Percentiles rank a stretch among this genome's conserved stretches.
Evolutionary conservation across 2,113 vertebrate species (phyloP).

Genomic region (Pluvialis apricaria): DNA sequence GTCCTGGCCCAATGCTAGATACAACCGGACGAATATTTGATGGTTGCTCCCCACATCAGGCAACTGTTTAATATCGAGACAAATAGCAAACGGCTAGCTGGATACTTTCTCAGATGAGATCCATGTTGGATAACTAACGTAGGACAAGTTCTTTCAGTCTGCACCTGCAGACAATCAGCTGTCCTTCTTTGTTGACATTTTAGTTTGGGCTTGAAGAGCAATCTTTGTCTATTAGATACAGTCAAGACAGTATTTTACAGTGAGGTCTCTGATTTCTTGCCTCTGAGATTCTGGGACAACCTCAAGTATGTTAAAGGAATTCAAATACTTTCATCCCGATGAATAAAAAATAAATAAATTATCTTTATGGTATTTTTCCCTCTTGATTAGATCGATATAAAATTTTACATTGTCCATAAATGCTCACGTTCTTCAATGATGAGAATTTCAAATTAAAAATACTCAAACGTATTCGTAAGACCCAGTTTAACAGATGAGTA

Average conservation of each 20-base stretch:
- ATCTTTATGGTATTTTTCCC: background rate
- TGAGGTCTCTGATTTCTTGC: background rate
- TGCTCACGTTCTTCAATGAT: accelerated
- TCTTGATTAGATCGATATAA: background rate
- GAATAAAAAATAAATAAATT: background rate
- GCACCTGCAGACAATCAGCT: background rate
- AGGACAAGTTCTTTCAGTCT: background rate
- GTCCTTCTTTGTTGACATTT: accelerated
- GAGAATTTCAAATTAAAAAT: background rate
- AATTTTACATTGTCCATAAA: background rate
- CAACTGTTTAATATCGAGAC: background rate
- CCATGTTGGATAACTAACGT: background rate
- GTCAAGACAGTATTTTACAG: background rate
- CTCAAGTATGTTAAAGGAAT: background rate
- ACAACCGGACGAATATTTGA: background rate
- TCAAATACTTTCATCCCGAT: background rate
- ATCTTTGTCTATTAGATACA: background rate
- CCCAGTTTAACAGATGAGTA: background rate
- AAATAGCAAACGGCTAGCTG: background rate
- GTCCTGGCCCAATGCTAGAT: background rate
- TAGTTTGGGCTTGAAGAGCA: background rate
- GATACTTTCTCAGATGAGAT: background rate
- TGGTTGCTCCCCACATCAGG: background rate
- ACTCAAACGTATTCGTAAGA: background rate
- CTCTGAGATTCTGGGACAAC: background rate